A percentile compares a stretch with the other conserved stretches of the same genome.
phyloP scores from a whole-genome alignment of 2,797 vertebrate species.

The Crotalus adamanteus region DNA sequence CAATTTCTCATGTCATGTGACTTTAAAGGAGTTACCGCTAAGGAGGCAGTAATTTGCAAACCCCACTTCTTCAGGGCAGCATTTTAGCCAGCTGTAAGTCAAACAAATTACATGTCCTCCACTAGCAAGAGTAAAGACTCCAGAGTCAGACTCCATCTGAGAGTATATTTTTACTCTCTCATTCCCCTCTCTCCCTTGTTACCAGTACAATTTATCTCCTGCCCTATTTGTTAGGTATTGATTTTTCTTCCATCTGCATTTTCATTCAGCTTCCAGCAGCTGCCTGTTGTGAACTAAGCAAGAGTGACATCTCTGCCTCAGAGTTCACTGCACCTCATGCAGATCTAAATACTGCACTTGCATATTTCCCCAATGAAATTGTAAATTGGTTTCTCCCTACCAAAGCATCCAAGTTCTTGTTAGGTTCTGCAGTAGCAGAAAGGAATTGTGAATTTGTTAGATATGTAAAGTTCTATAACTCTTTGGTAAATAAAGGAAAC shows the following conservation, averaged over 20 bases:
- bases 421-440: constrained; percentile 11
- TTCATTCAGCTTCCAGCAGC: constrained; percentile 29
- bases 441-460: constrained; percentile 1
- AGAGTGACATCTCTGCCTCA: constrained; percentile 17
- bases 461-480: constrained; percentile 44
- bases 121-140: constrained; percentile 1
- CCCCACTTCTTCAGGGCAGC: background rate
- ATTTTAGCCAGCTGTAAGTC: background rate
- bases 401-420: background rate
- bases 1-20: background rate
- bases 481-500: constrained; percentile 49
- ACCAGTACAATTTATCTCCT: background rate
- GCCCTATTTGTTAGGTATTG: background rate
- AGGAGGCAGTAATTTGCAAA: background rate
- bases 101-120: background rate
- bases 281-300: constrained; percentile 27
- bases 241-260: constrained; percentile 32
- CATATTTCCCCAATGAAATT: background rate
- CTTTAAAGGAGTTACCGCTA: background rate
- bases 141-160: constrained; percentile 13
- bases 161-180: background rate
- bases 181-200: constrained; percentile 6
- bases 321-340: constrained; percentile 12
- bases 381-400: constrained; percentile 32
- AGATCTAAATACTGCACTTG: constrained; percentile 9